Percentiles rank a stretch among this genome's conserved stretches.
These are phyloP conservation scores for Anoplolepis gracilipes DNA, from an alignment of 1,140 invertebrate genomes.

Conservation along the genomic window DNA sequence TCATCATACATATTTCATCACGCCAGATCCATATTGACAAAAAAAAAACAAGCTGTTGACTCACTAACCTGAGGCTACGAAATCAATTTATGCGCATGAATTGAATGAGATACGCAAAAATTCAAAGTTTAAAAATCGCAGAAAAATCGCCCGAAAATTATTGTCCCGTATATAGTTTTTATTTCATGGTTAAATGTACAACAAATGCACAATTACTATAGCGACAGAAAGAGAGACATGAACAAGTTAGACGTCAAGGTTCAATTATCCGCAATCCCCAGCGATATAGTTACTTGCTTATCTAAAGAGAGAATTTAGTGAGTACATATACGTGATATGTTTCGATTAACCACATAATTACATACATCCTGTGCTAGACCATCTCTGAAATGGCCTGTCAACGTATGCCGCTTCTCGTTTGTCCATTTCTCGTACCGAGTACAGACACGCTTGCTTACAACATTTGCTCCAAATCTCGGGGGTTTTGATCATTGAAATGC, in stretches of 20 bases:
- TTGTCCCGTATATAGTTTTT: background rate
- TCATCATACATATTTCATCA: conserved; percentile 15
- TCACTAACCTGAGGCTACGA: conserved; percentile 21
- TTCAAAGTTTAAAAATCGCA: conserved; percentile 1
- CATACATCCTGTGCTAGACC: background rate
- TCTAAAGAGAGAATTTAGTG: background rate
- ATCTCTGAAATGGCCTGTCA: conserved; percentile 38
- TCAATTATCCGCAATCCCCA: background rate
- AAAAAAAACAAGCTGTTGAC: conserved; percentile 2
- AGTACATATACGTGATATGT: background rate
- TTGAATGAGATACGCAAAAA: conserved; percentile 25
- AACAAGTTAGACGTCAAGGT: background rate
- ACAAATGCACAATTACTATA: background rate
- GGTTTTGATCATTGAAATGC: conserved; percentile 16
- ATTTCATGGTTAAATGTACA: conserved; percentile 11
- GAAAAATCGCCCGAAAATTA: conserved; percentile 3
- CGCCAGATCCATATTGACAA: background rate
- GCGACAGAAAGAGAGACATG: background rate
- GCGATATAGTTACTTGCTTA: background rate
- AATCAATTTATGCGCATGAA: conserved; percentile 43
- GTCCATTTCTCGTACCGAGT: conserved; percentile 16
- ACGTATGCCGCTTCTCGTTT: conserved; percentile 8
- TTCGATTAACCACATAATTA: conserved; percentile 36
- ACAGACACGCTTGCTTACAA: background rate
- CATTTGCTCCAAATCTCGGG: conserved; percentile 12